These are phyloP conservation scores for Trinectes maculatus DNA, from an alignment of 2,113 vertebrate species.

Conservation along the genomic window DNA sequence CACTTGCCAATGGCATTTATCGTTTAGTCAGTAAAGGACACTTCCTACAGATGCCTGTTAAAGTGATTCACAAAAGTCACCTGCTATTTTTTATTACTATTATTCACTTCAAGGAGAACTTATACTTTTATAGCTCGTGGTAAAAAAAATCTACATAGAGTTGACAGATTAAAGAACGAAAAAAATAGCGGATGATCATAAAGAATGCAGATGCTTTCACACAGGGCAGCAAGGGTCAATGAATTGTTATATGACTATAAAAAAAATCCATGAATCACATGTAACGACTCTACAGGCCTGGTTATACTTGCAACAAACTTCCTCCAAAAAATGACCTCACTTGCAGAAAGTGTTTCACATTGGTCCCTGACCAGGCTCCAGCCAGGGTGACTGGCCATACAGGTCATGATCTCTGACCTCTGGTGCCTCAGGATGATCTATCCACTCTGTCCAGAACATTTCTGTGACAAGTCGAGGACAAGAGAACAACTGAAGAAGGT, in stretches of 20 bases:
- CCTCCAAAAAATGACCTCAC: background rate
- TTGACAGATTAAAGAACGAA: background rate
- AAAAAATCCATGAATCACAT: background rate
- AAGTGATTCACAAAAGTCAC: constrained; percentile 8
- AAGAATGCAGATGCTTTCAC: constrained; percentile 1
- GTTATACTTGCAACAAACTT: background rate
- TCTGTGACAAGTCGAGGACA: background rate
- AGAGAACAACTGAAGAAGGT: background rate
- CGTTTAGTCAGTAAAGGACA: constrained; percentile 11
- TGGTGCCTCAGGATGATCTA: background rate
- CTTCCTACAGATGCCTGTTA: background rate
- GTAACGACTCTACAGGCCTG: background rate
- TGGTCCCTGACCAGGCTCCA: background rate
- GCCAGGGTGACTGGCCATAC: background rate
- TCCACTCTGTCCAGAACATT: background rate
- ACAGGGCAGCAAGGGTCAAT: background rate
- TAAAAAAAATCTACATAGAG: background rate
- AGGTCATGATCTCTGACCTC: background rate
- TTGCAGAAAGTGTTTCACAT: background rate
- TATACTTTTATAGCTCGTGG: background rate
- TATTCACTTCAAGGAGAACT: background rate
- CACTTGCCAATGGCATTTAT: constrained; percentile 14
- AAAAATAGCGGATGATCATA: background rate
- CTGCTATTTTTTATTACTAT: background rate
- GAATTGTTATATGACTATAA: background rate